These are phyloP conservation scores for Telenomus remus DNA, from an alignment of 1,140 invertebrate genomes.

Conservation along the genomic window DNA sequence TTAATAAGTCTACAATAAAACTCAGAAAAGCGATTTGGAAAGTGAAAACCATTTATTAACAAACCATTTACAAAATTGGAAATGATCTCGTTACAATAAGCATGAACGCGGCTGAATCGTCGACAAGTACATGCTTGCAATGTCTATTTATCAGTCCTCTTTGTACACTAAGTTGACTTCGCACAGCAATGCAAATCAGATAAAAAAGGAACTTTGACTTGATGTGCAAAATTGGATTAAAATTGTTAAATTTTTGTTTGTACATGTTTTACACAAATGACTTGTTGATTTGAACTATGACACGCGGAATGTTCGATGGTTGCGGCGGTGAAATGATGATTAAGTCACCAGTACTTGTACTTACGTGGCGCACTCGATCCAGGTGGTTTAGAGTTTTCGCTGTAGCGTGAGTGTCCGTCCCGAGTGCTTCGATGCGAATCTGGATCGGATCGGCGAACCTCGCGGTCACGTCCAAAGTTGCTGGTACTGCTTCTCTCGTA, in stretches of 20 bases:
- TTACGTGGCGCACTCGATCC: slow-evolving; percentile 68
- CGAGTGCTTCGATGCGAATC: slow-evolving; percentile 71
- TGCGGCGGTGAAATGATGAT: too few relatives aligned
- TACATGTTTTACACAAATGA: slow-evolving; percentile 1
- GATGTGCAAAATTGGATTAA: too few relatives aligned
- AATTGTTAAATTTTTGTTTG: too few relatives aligned
- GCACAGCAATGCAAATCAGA: slow-evolving; percentile 1
- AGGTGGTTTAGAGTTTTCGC: slow-evolving; percentile 70
- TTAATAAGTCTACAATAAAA: slow-evolving; percentile 67
- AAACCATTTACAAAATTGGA: slow-evolving; percentile 51
- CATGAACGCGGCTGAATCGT: slow-evolving; percentile 4
- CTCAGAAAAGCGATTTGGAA: slow-evolving; percentile 49
- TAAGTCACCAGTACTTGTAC: slow-evolving; percentile 48
- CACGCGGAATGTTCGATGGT: not conserved
- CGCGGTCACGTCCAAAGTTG: slow-evolving; percentile 69
- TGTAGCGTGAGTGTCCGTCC: slow-evolving; percentile 69
- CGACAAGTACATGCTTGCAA: slow-evolving; percentile 1
- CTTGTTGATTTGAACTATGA: not conserved
- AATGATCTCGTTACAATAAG: slow-evolving; percentile 12
- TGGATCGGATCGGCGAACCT: slow-evolving; percentile 69
- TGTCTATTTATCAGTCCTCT: too few relatives aligned
- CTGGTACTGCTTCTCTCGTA: slow-evolving; percentile 68
- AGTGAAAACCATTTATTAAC: slow-evolving; percentile 62
- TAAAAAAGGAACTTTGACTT: not conserved
- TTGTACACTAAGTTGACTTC: too few relatives aligned